Evolutionary conservation across 2,113 vertebrate genomes (phyloP), one percentile per base, ranked within the genome.

Genomic region (Pelvicachromis taeniatus): DNA sequence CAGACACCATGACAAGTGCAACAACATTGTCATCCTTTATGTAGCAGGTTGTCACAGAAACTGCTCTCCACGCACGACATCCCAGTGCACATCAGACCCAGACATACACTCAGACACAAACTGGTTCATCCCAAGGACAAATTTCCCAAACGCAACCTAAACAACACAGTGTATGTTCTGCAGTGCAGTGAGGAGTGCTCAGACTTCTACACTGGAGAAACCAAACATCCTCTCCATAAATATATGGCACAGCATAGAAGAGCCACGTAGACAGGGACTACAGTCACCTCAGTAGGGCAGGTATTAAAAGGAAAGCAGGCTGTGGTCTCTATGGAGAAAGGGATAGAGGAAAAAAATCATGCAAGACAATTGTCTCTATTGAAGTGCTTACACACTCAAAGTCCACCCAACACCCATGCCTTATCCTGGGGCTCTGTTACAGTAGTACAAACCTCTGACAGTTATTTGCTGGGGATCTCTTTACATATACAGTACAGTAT

Each of bases 281-380:
- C 42, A 48, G 54, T 54, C 5, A 16, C 55, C 50, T 58, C 40
- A 59, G 77, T 12, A 23, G 23, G 42, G 75, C 31, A 54, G 55
- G 35, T 40, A 35, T 80, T 65, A n/a, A 80, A 50, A 2, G 48
- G 23, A 40, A 58, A 55, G 79, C 54, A 52, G 56, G 54, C 13
- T 79, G 82, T 75, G 29, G 86, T 79, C 45, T 93, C 85, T 63
- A 65, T 77, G 16, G 88, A 85, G 42, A 86, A 92, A 23, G 85
- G 85, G n/a, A 92, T 89, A 11, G 84, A 87, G 21, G 86, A 68
- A 53, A 61, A 19, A 11, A 21, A 53, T 53, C 52, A 21, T 53
- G 52, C 9, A 11, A 11, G 31, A 35, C 1, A 78, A 63, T 23
- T 56, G 19, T 29, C 54, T 89, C 87, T 56, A 63, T 40, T 73